A percentile compares a stretch with the other conserved stretches of the same genome.
Evolutionary conservation across 2,113 vertebrate genomes (phyloP).

Genomic region (Alexandromys fortis): DNA sequence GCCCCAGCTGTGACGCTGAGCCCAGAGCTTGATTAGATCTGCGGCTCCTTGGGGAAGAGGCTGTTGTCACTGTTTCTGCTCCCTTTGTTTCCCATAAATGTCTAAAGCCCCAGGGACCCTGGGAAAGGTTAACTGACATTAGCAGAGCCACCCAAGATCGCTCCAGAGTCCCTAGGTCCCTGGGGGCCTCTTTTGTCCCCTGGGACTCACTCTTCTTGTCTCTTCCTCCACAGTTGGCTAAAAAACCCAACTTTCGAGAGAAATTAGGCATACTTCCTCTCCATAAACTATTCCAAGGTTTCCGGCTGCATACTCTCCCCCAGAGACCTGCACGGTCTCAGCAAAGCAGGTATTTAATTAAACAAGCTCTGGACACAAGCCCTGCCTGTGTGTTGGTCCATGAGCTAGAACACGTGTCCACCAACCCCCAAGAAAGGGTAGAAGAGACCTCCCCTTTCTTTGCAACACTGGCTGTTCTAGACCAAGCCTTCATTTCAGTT

Average conservation of each 20-base stretch:
- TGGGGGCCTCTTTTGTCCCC: background rate
- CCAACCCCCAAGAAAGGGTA: background rate
- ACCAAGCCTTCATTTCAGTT: background rate
- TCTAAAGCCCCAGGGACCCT: constrained; percentile 19
- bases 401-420: background rate
- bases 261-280: constrained; percentile 2
- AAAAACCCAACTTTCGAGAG: background rate
- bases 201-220: background rate
- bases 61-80: background rate
- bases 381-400: background rate
- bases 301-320: background rate
- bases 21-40: constrained; percentile 24
- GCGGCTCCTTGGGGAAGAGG: background rate
- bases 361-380: background rate
- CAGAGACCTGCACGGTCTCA: background rate
- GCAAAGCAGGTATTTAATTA: constrained; percentile 37
- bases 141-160: background rate
- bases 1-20: background rate
- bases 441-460: background rate
- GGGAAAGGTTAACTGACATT: constrained; percentile 32
- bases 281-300: background rate
- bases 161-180: background rate
- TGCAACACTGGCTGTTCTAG: background rate
- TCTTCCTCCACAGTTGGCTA: rapidly evolving
- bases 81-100: constrained; percentile 48